Conservation (phyloP, 2,797 vertebrate genomes). For the Taeniopygia guttata region DNA sequence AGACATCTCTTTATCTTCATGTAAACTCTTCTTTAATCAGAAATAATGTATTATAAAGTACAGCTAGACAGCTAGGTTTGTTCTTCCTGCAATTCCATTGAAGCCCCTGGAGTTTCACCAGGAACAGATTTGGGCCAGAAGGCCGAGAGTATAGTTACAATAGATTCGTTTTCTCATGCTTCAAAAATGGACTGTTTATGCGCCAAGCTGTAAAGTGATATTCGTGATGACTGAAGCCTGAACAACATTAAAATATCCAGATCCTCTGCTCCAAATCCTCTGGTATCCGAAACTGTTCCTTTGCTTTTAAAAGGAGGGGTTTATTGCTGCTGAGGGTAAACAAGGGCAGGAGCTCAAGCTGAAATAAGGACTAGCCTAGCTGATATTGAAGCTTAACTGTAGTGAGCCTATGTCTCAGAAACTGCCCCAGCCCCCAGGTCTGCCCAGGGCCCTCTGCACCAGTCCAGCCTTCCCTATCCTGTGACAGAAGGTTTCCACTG, state of each 20-base stretch:
- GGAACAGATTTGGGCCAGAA: slow-evolving; percentile 11
- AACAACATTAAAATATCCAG: slow-evolving; percentile 51
- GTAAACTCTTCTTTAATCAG: background rate
- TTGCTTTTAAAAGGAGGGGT: background rate
- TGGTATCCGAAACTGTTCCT: slow-evolving; percentile 2
- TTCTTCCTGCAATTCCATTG: background rate
- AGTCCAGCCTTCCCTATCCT: background rate
- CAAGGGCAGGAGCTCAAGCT: background rate
- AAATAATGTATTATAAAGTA: background rate
- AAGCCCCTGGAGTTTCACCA: slow-evolving; percentile 5
- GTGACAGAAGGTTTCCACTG: background rate
- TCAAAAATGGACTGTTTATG: slow-evolving; percentile 47
- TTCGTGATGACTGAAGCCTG: slow-evolving; percentile 57
- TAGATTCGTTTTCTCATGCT: slow-evolving; percentile 49
- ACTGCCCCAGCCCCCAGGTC: background rate
- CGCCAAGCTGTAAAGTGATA: slow-evolving; percentile 51
- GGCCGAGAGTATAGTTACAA: slow-evolving; percentile 31
- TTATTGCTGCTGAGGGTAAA: background rate
- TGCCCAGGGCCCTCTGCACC: background rate
- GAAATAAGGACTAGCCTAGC: background rate
- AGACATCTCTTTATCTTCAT: background rate
- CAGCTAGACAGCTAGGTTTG: background rate
- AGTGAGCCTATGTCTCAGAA: background rate
- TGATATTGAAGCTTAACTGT: background rate
- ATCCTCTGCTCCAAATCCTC: slow-evolving; percentile 36